phyloP scores from a whole-genome alignment of 2,113 vertebrate species.

The Hystrix cristata region DNA sequence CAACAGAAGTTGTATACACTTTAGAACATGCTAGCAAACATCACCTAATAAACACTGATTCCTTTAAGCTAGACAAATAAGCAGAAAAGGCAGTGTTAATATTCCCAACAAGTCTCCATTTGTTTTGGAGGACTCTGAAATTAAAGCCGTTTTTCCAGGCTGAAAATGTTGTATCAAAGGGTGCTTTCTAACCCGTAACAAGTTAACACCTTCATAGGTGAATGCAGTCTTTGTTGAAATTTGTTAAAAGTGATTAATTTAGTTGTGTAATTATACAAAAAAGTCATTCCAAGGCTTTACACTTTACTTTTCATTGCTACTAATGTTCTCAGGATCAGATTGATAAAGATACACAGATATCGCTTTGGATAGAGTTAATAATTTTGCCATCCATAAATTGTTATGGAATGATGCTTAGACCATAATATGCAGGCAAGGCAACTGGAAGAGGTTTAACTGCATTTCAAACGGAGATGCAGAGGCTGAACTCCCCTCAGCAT shows the following conservation, averaged over 20 bases:
- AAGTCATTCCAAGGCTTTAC: slow-evolving; percentile 80
- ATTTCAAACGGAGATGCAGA: background rate
- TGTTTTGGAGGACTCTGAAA: slow-evolving; percentile 84
- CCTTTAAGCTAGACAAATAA: slow-evolving; percentile 85
- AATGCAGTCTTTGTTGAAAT: slow-evolving; percentile 85
- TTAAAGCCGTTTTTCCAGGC: slow-evolving; percentile 82
- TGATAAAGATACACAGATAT: slow-evolving; percentile 61
- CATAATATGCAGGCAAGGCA: slow-evolving; percentile 18
- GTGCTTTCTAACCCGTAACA: slow-evolving; percentile 85
- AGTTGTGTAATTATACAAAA: slow-evolving; percentile 80
- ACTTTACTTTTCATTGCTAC: slow-evolving; percentile 78
- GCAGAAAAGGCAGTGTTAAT: slow-evolving; percentile 83
- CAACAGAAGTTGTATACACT: slow-evolving; percentile 78
- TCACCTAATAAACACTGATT: slow-evolving; percentile 73
- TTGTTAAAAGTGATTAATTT: slow-evolving; percentile 85
- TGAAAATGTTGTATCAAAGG: slow-evolving; percentile 84
- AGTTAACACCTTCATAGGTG: slow-evolving; percentile 85
- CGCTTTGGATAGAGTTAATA: slow-evolving; percentile 45
- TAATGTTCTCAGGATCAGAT: slow-evolving; percentile 73
- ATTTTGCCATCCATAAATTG: background rate
- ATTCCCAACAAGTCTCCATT: slow-evolving; percentile 84
- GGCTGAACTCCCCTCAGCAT: background rate
- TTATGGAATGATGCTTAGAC: slow-evolving; percentile 12
- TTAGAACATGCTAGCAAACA: slow-evolving; percentile 79
- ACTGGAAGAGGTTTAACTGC: background rate